These are phyloP conservation scores for Steinernema hermaphroditum DNA, from an alignment of 2,888 invertebrate species.

Conservation along the genomic window DNA sequence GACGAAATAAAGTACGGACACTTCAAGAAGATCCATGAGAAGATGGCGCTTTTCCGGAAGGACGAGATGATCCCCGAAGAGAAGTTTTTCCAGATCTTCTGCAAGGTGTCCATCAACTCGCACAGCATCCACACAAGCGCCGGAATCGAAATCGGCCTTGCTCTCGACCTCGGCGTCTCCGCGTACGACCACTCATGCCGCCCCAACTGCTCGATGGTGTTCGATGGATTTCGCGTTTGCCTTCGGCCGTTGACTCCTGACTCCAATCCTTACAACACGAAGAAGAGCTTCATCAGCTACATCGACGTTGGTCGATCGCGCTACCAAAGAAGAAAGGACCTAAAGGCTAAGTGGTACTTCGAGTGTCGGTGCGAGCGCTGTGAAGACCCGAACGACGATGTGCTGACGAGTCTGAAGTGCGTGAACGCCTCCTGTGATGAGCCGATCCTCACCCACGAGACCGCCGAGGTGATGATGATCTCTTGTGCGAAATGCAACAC, in stretches of 20 bases:
- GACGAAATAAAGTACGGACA: conserved; percentile 57
- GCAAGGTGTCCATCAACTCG: conserved; percentile 63
- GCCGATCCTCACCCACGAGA: conserved; percentile 53
- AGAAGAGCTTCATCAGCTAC: conserved; percentile 58
- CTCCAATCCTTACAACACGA: conserved; percentile 39
- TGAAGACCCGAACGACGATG: conserved; percentile 59
- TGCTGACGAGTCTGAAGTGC: conserved; percentile 55
- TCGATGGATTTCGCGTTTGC: conserved; percentile 62
- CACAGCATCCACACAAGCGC: conserved; percentile 64
- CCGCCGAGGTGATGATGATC: conserved; percentile 52
- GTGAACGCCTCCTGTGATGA: conserved; percentile 51
- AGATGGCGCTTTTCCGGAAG: conserved; percentile 54
- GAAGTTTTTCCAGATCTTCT: conserved; percentile 54
- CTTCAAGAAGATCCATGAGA: conserved; percentile 59
- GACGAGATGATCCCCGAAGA: conserved; percentile 50
- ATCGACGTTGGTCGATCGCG: conserved; percentile 63
- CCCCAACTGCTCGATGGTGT: conserved; percentile 63
- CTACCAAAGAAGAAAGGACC: conserved; percentile 44
- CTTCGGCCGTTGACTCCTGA: conserved; percentile 55
- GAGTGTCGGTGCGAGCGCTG: conserved; percentile 62
- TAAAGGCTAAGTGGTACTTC: conserved; percentile 57
- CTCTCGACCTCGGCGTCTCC: conserved; percentile 58
- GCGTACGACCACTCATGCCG: conserved; percentile 63
- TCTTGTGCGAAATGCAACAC: conserved; percentile 54
- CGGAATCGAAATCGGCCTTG: conserved; percentile 63